These are phyloP conservation scores for Lumbricus terrestris DNA, from an alignment of 2,888 invertebrate species.

Conservation along the genomic window DNA sequence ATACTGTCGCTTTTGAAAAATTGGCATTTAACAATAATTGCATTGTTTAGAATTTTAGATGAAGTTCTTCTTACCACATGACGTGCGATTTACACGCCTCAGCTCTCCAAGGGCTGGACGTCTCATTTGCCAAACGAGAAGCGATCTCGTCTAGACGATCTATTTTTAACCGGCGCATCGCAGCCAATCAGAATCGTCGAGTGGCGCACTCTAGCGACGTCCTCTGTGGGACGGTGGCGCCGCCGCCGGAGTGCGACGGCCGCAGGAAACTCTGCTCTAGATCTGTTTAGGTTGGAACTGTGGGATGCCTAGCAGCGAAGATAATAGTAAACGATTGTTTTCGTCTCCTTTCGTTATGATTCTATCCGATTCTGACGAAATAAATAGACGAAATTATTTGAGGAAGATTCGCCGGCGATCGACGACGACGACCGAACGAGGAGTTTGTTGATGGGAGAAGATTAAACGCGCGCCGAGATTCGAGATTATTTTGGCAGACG, in stretches of 20 bases:
- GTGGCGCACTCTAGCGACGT: conserved; percentile 4
- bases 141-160: background rate
- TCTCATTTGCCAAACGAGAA: background rate
- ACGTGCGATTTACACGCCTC: background rate
- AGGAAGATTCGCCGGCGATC: background rate
- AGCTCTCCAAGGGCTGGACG: background rate
- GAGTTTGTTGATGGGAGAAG: background rate
- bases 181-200: background rate
- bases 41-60: no score
- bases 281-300: background rate
- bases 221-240: background rate
- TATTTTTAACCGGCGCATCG: background rate
- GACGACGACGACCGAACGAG: background rate
- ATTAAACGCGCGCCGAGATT: background rate
- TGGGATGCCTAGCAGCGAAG: background rate
- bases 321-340: background rate
- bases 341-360: background rate
- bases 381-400: background rate
- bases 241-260: background rate
- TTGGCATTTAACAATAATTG: background rate
- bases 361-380: background rate
- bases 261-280: background rate
- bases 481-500: background rate
- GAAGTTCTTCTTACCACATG: background rate
- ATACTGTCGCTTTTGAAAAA: no score